These are phyloP conservation scores for Periplaneta americana DNA, from an alignment of 1,140 invertebrate species.

Conservation along the genomic window DNA sequence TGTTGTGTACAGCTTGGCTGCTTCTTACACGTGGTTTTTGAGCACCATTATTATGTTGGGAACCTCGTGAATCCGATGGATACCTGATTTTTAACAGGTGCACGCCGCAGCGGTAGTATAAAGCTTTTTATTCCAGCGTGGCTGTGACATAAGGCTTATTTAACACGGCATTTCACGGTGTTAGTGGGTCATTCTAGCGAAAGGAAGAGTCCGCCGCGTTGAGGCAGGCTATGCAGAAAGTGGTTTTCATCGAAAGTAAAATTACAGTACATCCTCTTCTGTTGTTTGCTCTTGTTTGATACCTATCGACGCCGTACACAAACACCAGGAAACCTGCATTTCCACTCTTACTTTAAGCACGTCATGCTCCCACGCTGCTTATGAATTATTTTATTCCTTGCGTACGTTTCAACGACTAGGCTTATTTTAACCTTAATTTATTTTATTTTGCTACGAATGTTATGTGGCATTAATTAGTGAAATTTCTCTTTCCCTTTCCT, in stretches of 20 bases:
- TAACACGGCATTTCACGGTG: slow-evolving; percentile 12
- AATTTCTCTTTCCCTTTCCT: too few species aligned
- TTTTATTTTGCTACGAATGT: too few species aligned
- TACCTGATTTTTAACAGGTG: background rate
- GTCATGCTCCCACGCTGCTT: too few species aligned
- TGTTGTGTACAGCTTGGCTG: background rate
- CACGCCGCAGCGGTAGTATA: background rate
- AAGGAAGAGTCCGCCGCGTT: slow-evolving; percentile 18
- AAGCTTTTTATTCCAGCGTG: background rate
- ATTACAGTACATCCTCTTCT: background rate
- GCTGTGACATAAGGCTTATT: slow-evolving; percentile 7
- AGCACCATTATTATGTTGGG: background rate
- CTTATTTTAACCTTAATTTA: too few species aligned
- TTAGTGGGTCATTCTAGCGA: slow-evolving; percentile 17
- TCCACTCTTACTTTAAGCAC: too few species aligned
- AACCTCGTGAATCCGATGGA: background rate
- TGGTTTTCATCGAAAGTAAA: background rate
- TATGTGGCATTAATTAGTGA: too few species aligned
- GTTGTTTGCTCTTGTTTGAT: background rate
- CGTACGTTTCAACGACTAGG: too few species aligned
- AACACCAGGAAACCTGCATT: too few species aligned
- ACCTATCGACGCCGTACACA: too few species aligned
- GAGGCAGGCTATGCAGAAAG: slow-evolving; percentile 10
- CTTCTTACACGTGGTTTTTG: background rate
- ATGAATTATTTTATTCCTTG: too few species aligned